These are phyloP conservation scores for Tenthredo amoena DNA, from an alignment of 2,888 invertebrate species.

Conservation along the genomic window DNA sequence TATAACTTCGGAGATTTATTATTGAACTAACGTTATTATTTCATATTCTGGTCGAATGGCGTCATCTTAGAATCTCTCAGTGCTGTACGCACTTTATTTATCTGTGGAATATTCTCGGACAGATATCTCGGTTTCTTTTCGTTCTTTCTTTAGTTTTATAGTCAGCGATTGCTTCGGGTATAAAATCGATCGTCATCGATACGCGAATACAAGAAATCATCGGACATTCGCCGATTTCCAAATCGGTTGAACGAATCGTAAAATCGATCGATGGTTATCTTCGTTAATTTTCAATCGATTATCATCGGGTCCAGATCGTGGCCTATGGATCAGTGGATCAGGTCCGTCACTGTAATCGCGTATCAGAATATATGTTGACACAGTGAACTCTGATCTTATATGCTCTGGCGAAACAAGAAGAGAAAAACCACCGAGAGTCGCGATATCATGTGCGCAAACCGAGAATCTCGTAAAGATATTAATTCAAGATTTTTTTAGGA, in stretches of 20 bases:
- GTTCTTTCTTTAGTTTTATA: neutral
- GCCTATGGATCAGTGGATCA: neutral
- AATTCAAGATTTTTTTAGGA: neutral
- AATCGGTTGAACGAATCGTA: neutral
- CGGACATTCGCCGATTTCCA: neutral
- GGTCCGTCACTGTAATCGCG: slow-evolving; percentile 11
- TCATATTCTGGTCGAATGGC: neutral
- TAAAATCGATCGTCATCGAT: neutral
- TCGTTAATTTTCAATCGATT: neutral
- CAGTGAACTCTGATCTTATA: slow-evolving; percentile 3
- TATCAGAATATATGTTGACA: slow-evolving; percentile 14
- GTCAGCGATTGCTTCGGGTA: neutral
- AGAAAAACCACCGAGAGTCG: neutral
- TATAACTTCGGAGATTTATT: neutral
- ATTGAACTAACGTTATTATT: neutral
- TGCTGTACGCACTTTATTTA: slow-evolving; percentile 10
- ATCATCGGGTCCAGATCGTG: no score
- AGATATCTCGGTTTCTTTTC: neutral
- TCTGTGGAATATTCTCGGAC: neutral
- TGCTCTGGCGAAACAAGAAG: neutral
- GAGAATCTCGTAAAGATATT: neutral
- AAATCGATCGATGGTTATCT: neutral
- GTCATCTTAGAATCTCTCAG: slow-evolving; percentile 9
- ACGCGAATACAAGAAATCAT: neutral
- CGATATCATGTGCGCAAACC: neutral